Conservation (phyloP, 2,113 vertebrate species). For the Martes martes region DNA sequence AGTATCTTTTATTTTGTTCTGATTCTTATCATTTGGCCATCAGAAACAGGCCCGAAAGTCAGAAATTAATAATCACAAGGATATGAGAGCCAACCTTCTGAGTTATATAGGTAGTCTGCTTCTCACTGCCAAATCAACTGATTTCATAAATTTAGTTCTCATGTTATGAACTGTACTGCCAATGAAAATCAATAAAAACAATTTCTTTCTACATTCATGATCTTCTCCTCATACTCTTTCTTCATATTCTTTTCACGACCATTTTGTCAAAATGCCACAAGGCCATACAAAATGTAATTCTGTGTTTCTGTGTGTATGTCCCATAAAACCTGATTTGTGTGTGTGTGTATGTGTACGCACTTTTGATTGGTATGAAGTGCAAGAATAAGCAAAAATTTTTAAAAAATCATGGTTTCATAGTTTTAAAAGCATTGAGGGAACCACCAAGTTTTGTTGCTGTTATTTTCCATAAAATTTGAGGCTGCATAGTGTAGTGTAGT, state of each 20-base stretch:
- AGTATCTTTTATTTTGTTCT: slow-evolving; percentile 37
- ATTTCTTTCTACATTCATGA: slow-evolving; percentile 85
- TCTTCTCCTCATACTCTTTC: slow-evolving; percentile 77
- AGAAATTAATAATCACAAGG: slow-evolving; percentile 61
- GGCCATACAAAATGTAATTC: slow-evolving; percentile 77
- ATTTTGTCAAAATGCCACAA: slow-evolving; percentile 82
- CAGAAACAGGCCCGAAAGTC: not conserved
- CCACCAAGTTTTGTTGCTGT: slow-evolving; percentile 45
- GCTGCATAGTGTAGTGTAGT: not conserved
- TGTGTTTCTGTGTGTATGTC: slow-evolving; percentile 63
- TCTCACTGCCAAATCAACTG: slow-evolving; percentile 63
- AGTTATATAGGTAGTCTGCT: not conserved
- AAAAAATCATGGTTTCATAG: not conserved
- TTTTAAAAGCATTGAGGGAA: slow-evolving; percentile 8
- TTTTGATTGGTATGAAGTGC: slow-evolving; percentile 61
- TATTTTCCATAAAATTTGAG: slow-evolving; percentile 48
- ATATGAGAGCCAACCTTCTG: slow-evolving; percentile 43
- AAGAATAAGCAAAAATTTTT: not conserved
- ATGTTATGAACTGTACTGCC: slow-evolving; percentile 79
- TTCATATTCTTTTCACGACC: slow-evolving; percentile 77
- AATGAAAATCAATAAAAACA: slow-evolving; percentile 90
- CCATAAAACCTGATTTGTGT: slow-evolving; percentile 50
- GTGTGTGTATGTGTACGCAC: not conserved
- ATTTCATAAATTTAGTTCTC: slow-evolving; percentile 82
- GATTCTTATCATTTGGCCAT: slow-evolving; percentile 32